Evolutionary conservation across 2,888 invertebrate genomes (phyloP), one percentile per base, ranked within the genome.

Genomic region (Mythimna ferrago): DNA sequence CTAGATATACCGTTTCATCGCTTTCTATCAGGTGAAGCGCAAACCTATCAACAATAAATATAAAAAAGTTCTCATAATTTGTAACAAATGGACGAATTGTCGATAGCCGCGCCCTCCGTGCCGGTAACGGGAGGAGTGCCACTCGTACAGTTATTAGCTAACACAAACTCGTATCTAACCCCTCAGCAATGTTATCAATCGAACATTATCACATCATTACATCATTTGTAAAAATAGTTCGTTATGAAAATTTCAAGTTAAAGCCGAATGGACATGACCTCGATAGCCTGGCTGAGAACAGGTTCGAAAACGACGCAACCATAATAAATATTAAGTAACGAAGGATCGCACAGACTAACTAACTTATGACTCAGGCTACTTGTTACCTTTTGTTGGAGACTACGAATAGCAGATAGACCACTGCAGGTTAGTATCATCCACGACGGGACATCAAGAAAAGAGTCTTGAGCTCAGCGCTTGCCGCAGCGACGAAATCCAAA

Each of bases 281-380:
- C 38, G 19, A 60, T 41, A 61, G 41, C 48, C 38, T 19, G 14
- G 44, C 26, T 62, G 35, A 41, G 51, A 76, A 76, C 61, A 68
- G 60, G 61, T 76, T 67, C 38, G 32, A 16, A 51, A n/a, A 21
- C 57, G 54, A 57, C 14, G 62, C 62, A 44, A 58, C 69, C 53
- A 35, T 63, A 21, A 19, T 51, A 72, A 35, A 48, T 66, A 61
- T 56, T 53, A 44, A 58, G 53, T 62, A 58, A 63, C 38, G 62
- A 21, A 41, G 26, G 68, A 57, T 62, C 51, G 41, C 51, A 51
- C 32, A 61, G 19, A 21, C 21, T 62, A 11, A 51, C 26, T 26
- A 57, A 44, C 19, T 62, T 35, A 11, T 57, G 62, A 76, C 26
- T 54, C 56, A 41, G 51, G n/a, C 11, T 35, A 9, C 44, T 7